Evolutionary conservation across 2,797 vertebrate species (phyloP).

Genomic region (Myotis vivesi): DNA sequence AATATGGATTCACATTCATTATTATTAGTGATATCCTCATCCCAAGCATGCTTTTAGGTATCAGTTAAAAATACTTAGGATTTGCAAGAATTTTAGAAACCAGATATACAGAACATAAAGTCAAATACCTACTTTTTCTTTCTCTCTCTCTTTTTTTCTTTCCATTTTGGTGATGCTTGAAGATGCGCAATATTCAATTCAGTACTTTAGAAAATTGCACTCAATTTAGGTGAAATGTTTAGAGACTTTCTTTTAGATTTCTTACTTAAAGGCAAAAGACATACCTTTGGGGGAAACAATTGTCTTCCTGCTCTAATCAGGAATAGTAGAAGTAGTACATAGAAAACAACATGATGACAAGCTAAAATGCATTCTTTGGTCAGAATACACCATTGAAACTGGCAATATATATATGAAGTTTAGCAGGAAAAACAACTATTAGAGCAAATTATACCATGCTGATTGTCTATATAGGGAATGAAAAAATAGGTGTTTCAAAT

Average conservation of each 20-base stretch:
- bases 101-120: background rate
- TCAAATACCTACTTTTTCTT: background rate
- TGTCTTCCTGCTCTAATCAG: background rate
- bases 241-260: conserved; percentile 2
- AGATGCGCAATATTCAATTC: background rate
- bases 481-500: background rate
- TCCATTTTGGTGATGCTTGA: background rate
- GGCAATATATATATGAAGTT: background rate
- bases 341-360: background rate
- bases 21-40: background rate
- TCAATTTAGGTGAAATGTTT: background rate
- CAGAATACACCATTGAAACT: background rate
- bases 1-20: background rate
- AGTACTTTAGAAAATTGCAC: background rate
- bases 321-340: background rate
- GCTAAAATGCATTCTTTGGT: background rate
- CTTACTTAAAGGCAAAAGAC: conserved; percentile 1
- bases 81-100: conserved; percentile 10
- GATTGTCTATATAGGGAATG: background rate
- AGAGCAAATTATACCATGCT: background rate
- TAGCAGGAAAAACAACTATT: background rate
- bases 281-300: background rate
- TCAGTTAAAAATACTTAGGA: background rate
- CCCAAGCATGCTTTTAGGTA: background rate
- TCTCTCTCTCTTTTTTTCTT: background rate